Base-by-base conservation (phyloP, 2,888 invertebrate species). In the Andrena bicolor region DNA sequence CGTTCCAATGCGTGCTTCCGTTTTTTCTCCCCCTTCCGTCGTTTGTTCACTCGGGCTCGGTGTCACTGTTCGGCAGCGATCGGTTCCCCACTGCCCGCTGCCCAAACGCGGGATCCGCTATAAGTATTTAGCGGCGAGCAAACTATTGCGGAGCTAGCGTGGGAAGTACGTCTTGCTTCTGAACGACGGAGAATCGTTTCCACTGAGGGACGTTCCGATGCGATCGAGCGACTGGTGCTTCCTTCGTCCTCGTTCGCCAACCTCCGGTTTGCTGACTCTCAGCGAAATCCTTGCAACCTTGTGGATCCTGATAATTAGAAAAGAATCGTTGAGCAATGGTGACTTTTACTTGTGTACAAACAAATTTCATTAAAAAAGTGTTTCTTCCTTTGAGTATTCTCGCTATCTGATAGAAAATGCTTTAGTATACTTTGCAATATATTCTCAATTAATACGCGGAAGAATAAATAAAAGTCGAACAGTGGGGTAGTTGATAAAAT, bases 301-400 rank as follows among this genome's bases (percentile, higher is more conserved):
- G 48, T 60, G 58, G 51, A 84, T 66, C 86, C 86, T 86, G 71
- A 84, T 35, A 65, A 49, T 16, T 61, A 51, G 71, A 68, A 63
- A 69, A 65, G 10, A 35, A 60, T 35, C 2, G 13, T 76, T 69
- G 10, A 76, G 30, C 2, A 28, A 73, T 23, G 26, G 23, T 10
- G 10, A 60, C 13, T 23, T 35, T 3, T 5, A 16, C 41, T 16
- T 41, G 41, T 4, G 41, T 16, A 41, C 41, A 16, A 16, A 13
- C 4, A 41, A 41, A 41, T 13, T 4, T 41, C 16, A 16, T 4
- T 16, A 4, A 41, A 41, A 41, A 41, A 1, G 41, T 16, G 13
- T 41, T 4, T 41, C 5, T 41, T 13, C 16, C 41, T 16, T 16
- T 5, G 4, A 41, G 41, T 41, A 16, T 41, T 41, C 16, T 41